Evolutionary conservation across 2,113 vertebrate genomes (phyloP).

Genomic region (Dendropsophus ebraccatus): DNA sequence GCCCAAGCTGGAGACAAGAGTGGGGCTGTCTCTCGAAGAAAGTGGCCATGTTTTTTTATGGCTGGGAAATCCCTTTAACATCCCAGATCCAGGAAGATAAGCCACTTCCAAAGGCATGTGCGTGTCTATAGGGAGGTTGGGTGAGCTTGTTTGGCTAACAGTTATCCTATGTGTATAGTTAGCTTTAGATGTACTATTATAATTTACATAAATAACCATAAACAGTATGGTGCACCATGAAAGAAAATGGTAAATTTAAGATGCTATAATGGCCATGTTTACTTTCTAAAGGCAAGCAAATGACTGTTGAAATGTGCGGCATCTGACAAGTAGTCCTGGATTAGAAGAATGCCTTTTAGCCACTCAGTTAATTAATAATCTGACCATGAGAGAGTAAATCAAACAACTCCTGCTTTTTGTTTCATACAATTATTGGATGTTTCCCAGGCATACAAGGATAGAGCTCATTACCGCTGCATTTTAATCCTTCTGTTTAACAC

Average conservation of each 20-base stretch:
- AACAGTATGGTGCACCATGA: neutral
- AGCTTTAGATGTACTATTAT: neutral
- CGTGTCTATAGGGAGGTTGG: no score
- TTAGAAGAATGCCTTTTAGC: conserved; percentile 51
- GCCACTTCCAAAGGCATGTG: no score
- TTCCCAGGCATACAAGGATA: conserved; percentile 51
- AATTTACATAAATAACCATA: neutral
- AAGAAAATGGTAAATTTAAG: neutral
- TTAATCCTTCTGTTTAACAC: conserved; percentile 58
- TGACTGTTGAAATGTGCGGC: neutral
- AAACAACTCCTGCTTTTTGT: conserved; percentile 51
- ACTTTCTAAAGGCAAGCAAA: conserved; percentile 17
- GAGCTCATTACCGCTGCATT: conserved; percentile 55
- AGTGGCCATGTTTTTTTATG: no score
- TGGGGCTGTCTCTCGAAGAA: no score
- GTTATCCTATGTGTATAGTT: no score
- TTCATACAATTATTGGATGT: conserved; percentile 56
- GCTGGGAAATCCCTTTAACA: no score
- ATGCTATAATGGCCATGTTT: neutral
- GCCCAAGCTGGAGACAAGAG: no score
- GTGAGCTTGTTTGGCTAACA: no score
- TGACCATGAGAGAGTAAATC: conserved; percentile 55
- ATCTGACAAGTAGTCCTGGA: conserved; percentile 33
- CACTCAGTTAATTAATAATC: conserved; percentile 58
- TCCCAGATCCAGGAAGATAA: no score